phyloP scores from a whole-genome alignment of 37 sponge, comb jelly and placozoan species.

The Lycopodina hypogea region DNA sequence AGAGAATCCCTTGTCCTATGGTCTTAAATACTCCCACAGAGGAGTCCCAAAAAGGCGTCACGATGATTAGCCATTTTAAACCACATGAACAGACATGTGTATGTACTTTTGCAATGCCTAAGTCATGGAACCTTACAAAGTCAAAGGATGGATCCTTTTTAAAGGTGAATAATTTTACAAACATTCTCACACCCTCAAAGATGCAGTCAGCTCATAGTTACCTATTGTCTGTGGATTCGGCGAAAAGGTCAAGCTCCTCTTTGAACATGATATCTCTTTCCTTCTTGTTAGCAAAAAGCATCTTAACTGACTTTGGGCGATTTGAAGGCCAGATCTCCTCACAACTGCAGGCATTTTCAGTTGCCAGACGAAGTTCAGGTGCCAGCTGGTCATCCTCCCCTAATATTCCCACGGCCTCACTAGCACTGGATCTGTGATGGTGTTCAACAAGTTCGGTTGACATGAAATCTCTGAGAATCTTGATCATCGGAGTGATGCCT shows the following conservation, averaged over 20 bases:
- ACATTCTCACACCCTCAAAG: too few relatives aligned
- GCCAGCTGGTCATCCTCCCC: background rate
- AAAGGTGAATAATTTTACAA: too few relatives aligned
- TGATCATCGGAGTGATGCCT: slow-evolving; percentile 87
- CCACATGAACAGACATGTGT: too few relatives aligned
- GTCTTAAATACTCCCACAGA: too few relatives aligned
- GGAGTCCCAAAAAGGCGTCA: too few relatives aligned
- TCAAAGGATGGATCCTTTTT: too few relatives aligned
- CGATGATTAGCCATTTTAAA: too few relatives aligned
- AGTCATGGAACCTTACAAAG: too few relatives aligned
- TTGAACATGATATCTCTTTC: slow-evolving; percentile 70
- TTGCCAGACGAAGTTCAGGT: slow-evolving; percentile 2
- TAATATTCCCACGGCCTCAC: background rate
- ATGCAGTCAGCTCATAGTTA: too few relatives aligned
- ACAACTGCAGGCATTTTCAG: background rate
- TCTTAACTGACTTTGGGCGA: slow-evolving; percentile 26
- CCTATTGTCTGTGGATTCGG: background rate
- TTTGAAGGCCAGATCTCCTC: background rate
- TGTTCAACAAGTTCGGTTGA: background rate
- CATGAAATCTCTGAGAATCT: slow-evolving; percentile 32
- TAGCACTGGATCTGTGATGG: background rate
- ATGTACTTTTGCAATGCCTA: too few relatives aligned
- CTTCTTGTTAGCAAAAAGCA: slow-evolving; percentile 74
- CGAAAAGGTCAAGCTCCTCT: slow-evolving; percentile 42
- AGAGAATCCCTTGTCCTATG: too few relatives aligned